Percentiles rank a stretch among this genome's conserved stretches.
Evolutionary conservation across 2,888 invertebrate genomes (phyloP).

Genomic region (Tanytarsus gracilentus): DNA sequence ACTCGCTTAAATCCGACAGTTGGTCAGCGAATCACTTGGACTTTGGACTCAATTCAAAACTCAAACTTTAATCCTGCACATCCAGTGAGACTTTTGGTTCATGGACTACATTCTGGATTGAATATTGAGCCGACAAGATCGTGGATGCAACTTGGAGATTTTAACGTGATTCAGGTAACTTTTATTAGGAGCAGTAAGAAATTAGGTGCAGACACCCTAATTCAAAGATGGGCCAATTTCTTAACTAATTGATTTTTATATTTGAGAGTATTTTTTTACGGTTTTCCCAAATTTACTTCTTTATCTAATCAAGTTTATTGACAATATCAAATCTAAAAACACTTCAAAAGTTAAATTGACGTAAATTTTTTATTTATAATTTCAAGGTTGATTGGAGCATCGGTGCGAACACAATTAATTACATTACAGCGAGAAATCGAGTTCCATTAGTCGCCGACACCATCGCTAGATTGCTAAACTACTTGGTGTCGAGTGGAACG

Average conservation of each 20-base stretch:
- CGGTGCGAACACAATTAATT: slow-evolving; percentile 47
- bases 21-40: not conserved
- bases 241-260: no score
- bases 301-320: no score
- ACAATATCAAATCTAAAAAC: no score
- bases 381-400: slow-evolving; percentile 46
- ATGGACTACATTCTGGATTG: slow-evolving; percentile 40
- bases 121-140: slow-evolving; percentile 39
- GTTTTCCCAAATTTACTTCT: no score
- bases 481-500: slow-evolving; percentile 8
- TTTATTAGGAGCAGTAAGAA: no score
- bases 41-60: slow-evolving; percentile 30
- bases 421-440: slow-evolving; percentile 45
- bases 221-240: no score
- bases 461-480: slow-evolving; percentile 3
- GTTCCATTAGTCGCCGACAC: not conserved
- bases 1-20: slow-evolving; percentile 19
- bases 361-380: no score
- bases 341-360: no score
- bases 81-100: slow-evolving; percentile 35
- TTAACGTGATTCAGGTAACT: slow-evolving; percentile 44
- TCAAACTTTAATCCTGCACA: slow-evolving; percentile 36
- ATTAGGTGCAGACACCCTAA: no score
- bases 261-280: no score
- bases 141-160: slow-evolving; percentile 46